Conservation (phyloP, 2,797 vertebrate species). For the Crypturellus tataupa region DNA sequence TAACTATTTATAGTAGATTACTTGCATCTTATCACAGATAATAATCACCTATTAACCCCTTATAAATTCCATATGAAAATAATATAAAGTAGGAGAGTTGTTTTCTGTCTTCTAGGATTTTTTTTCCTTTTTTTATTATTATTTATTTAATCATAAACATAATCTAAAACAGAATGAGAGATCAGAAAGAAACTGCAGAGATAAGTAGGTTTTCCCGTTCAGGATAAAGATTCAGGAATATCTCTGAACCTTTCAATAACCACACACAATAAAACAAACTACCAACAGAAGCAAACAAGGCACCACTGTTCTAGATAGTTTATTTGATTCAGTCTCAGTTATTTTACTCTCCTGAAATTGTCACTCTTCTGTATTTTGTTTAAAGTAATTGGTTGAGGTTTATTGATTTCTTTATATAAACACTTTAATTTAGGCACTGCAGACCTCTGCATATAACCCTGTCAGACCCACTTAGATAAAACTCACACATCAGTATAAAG, state of each 20-base stretch:
- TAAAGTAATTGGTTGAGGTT: neutral
- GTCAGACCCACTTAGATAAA: constrained; percentile 1
- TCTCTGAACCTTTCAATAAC: neutral
- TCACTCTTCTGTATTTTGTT: neutral
- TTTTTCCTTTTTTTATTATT: too few relatives aligned
- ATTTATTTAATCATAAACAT: constrained; percentile 8
- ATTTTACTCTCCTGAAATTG: constrained; percentile 14
- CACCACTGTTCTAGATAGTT: neutral
- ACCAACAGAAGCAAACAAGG: neutral
- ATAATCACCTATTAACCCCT: constrained; percentile 41
- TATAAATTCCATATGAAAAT: constrained; percentile 50
- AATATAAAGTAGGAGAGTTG: constrained; percentile 23
- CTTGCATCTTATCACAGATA: neutral
- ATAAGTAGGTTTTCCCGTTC: neutral
- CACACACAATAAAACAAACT: neutral
- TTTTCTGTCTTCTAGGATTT: neutral
- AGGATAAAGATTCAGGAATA: neutral
- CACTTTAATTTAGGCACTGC: neutral
- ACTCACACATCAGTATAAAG: neutral
- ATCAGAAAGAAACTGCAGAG: neutral
- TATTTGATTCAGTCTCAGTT: constrained; percentile 43
- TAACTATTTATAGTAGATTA: neutral
- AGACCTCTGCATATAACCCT: constrained; percentile 7
- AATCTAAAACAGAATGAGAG: constrained; percentile 40
- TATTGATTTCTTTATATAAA: constrained; percentile 17